These are phyloP conservation scores for Pemphigus obesinymphae DNA, from an alignment of 1,140 invertebrate genomes.

Conservation along the genomic window DNA sequence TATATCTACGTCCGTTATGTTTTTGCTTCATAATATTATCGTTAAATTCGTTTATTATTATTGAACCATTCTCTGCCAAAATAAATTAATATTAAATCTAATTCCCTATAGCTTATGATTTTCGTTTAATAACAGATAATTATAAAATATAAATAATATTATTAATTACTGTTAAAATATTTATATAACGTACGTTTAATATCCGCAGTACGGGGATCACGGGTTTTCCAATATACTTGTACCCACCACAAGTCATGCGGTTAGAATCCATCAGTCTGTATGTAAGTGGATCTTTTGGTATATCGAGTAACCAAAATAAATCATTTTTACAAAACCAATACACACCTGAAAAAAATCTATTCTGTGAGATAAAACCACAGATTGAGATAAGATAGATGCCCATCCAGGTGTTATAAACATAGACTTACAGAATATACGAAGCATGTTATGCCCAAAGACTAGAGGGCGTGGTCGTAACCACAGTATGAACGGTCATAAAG, in stretches of 20 bases:
- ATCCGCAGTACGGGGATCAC: constrained; percentile 23
- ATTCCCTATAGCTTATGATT: background rate
- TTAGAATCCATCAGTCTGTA: constrained; percentile 38
- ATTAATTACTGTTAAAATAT: background rate
- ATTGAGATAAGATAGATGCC: too few relatives aligned
- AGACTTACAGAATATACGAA: too few relatives aligned
- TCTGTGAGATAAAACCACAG: background rate
- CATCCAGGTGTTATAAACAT: too few relatives aligned
- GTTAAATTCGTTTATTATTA: too few relatives aligned
- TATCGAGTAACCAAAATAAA: constrained; percentile 38
- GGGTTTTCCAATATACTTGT: constrained; percentile 39
- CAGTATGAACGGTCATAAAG: too few relatives aligned
- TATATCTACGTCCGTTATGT: too few relatives aligned
- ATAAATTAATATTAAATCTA: background rate
- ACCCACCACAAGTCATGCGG: constrained; percentile 36
- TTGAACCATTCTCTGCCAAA: background rate
- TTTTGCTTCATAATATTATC: too few relatives aligned
- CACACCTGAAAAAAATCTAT: constrained; percentile 27
- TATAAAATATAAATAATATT: background rate
- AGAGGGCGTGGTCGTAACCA: too few relatives aligned
- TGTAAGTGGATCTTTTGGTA: background rate
- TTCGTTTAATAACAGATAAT: background rate
- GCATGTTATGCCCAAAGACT: too few relatives aligned
- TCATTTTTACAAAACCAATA: constrained; percentile 36
- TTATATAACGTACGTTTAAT: constrained; percentile 1